phyloP scores from a whole-genome alignment of 2,113 vertebrate species.

The Corythoichthys intestinalis region DNA sequence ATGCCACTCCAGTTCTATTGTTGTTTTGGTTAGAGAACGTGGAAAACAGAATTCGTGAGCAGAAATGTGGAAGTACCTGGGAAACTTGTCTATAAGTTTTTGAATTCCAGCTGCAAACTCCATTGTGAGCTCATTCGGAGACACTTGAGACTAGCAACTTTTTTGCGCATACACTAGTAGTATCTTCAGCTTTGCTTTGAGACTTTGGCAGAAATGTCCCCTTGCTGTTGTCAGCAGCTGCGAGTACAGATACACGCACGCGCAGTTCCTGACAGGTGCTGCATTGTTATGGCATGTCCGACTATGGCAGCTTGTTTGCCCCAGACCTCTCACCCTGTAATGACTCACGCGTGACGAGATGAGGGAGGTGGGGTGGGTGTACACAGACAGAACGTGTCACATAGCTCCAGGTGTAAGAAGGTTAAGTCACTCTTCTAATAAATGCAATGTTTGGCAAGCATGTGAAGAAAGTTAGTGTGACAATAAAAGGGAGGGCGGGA shows the following conservation, averaged over 20 bases:
- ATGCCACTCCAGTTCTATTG: too few relatives aligned
- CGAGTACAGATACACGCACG: conserved; percentile 28
- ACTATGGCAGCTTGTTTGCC: conserved; percentile 62
- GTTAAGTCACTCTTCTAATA: background rate
- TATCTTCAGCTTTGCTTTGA: background rate
- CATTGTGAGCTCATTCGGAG: background rate
- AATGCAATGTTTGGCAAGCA: background rate
- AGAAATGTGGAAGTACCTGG: too few relatives aligned
- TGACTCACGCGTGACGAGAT: background rate
- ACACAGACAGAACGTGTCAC: background rate
- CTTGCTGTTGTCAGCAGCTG: conserved; percentile 54
- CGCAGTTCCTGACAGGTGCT: conserved; percentile 55
- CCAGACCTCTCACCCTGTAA: conserved; percentile 33
- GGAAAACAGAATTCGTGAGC: too few relatives aligned
- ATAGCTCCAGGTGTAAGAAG: background rate
- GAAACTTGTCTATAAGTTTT: background rate
- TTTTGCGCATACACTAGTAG: background rate
- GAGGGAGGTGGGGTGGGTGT: background rate
- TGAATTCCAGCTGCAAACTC: background rate
- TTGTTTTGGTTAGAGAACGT: too few relatives aligned
- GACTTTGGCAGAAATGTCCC: background rate
- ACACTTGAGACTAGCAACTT: background rate
- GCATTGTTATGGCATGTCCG: conserved; percentile 65
- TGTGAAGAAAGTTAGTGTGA: background rate
- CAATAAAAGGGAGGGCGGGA: too few relatives aligned